Percentiles rank a stretch among this genome's conserved stretches.
Conservation (phyloP, 2,113 vertebrate species). For the Macrotus californicus region DNA sequence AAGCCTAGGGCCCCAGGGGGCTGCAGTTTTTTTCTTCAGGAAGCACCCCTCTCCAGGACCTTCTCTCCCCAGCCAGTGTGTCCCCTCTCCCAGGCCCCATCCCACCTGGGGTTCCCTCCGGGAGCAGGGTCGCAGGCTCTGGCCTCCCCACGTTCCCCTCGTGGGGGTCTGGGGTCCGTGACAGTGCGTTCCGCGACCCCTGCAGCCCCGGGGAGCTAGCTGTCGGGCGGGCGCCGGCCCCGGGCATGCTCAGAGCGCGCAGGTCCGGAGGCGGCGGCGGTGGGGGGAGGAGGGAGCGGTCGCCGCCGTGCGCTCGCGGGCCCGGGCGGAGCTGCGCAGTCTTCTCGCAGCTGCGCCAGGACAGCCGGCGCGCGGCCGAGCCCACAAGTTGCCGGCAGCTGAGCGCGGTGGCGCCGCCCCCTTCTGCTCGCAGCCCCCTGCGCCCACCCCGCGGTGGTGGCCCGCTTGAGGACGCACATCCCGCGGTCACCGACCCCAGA, state of each 20-base stretch:
- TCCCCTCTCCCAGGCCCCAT: neutral
- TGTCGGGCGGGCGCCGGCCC: neutral
- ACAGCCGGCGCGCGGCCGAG: conserved; percentile 53
- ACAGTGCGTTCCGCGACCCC: neutral
- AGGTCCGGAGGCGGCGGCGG: conserved; percentile 51
- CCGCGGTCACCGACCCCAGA: conserved; percentile 75
- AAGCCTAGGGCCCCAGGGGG: neutral
- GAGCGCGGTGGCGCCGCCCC: conserved; percentile 21
- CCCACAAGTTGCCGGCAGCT: conserved; percentile 61
- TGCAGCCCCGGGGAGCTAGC: neutral
- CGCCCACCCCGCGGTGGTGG: conserved; percentile 1
- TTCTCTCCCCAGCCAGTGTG: neutral
- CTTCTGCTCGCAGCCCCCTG: neutral
- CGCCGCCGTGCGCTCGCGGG: conserved; percentile 41
- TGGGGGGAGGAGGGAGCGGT: conserved; percentile 37
- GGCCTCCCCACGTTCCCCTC: neutral
- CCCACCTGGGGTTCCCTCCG: neutral
- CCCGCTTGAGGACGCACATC: conserved; percentile 20
- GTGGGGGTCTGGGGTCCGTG: neutral
- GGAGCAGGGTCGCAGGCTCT: neutral
- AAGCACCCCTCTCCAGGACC: neutral
- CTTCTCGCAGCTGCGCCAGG: conserved; percentile 73
- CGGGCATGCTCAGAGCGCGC: conserved; percentile 73
- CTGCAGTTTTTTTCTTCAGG: neutral
- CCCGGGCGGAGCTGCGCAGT: conserved; percentile 85